Conservation (phyloP, 2,113 vertebrate species). For the Labrus mixtus region DNA sequence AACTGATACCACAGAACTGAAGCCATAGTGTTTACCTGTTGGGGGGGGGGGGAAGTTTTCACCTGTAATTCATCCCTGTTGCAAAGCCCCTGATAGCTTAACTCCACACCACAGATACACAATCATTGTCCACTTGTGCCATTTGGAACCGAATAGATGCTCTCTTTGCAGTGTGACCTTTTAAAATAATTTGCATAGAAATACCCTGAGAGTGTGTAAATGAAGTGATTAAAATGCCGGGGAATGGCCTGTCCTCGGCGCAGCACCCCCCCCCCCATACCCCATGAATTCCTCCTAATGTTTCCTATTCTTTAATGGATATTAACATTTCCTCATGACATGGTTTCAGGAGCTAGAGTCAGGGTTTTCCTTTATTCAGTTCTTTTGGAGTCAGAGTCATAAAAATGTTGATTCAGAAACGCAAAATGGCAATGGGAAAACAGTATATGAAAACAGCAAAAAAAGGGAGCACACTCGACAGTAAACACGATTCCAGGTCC, state of each 20-base stretch:
- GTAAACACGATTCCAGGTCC: too few relatives aligned
- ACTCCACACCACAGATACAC: constrained; percentile 6
- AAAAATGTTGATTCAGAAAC: neutral
- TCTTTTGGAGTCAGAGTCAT: neutral
- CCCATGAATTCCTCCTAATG: neutral
- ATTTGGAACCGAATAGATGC: constrained; percentile 53
- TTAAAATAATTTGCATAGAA: constrained; percentile 77
- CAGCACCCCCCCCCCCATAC: constrained; percentile 9
- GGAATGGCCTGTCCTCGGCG: constrained; percentile 60
- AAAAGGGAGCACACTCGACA: too few relatives aligned
- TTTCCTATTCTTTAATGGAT: constrained; percentile 1
- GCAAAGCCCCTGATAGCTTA: constrained; percentile 1
- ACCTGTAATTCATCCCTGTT: constrained; percentile 1
- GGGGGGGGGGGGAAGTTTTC: constrained; percentile 3
- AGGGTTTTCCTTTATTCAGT: neutral
- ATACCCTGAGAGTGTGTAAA: constrained; percentile 66
- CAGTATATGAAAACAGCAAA: too few relatives aligned
- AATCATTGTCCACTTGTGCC: constrained; percentile 3
- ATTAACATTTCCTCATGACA: neutral
- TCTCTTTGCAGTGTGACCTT: constrained; percentile 70
- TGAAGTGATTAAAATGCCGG: constrained; percentile 77
- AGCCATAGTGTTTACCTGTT: constrained; percentile 15
- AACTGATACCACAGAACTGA: neutral
- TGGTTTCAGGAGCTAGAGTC: neutral
- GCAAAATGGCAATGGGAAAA: too few relatives aligned